These are phyloP conservation scores for Drosophila meridionalis DNA, from an alignment of 2,888 invertebrate species.

Conservation along the genomic window DNA sequence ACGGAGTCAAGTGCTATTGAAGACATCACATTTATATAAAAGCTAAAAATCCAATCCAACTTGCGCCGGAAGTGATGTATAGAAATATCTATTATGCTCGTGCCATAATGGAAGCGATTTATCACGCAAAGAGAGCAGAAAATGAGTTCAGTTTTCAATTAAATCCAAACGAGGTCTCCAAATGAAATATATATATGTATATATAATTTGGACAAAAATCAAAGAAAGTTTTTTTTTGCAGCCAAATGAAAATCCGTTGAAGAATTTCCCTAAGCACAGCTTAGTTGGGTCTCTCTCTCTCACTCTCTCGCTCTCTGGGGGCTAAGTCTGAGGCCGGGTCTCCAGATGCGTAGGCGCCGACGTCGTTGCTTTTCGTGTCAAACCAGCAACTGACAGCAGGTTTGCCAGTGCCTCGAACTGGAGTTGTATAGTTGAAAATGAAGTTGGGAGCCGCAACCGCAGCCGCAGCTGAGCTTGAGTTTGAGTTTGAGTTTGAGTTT, in stretches of 20 bases:
- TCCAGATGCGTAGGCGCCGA: conserved; percentile 73
- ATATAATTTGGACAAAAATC: conserved; percentile 59
- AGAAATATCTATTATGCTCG: conserved; percentile 65
- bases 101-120: conserved; percentile 71
- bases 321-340: conserved; percentile 43
- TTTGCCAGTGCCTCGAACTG: conserved; percentile 63
- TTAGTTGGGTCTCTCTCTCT: conserved; percentile 44
- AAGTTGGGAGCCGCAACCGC: conserved; percentile 47
- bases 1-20: conserved; percentile 69
- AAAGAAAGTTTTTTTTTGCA: conserved; percentile 66
- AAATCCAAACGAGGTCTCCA: conserved; percentile 27
- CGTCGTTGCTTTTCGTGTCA: conserved; percentile 78
- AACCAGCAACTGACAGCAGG: conserved; percentile 80
- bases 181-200: conserved; percentile 31
- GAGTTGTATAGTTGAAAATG: conserved; percentile 19
- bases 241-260: conserved; percentile 76
- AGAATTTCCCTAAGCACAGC: conserved; percentile 80
- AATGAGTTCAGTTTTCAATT: conserved; percentile 71
- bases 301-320: neutral
- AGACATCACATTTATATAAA: conserved; percentile 51
- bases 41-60: conserved; percentile 39
- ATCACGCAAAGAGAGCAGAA: conserved; percentile 56
- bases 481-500: conserved; percentile 73
- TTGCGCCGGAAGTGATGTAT: conserved; percentile 66
- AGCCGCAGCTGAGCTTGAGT: conserved; percentile 27